A percentile compares a stretch with the other conserved stretches of the same genome.
phyloP scores from a whole-genome alignment of 2,113 vertebrate species.

The Callionymus lyra region DNA sequence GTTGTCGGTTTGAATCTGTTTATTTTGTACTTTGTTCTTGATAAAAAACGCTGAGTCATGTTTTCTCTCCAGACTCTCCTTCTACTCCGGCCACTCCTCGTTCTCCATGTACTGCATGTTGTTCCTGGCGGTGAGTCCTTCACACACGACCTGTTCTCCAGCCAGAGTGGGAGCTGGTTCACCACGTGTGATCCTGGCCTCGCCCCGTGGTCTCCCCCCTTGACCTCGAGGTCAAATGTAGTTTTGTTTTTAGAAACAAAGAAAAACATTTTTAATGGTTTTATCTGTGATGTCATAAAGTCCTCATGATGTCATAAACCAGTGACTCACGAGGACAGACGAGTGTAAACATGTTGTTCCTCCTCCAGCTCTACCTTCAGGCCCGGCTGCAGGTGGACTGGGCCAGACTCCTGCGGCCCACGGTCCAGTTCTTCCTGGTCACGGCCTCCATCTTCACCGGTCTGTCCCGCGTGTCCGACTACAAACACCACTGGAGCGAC shows the following conservation, averaged over 20 bases:
- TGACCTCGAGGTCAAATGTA: too few species aligned
- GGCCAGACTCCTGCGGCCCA: slow-evolving; percentile 88
- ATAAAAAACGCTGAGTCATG: background rate
- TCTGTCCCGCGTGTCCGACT: slow-evolving; percentile 90
- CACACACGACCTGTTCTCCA: too few species aligned
- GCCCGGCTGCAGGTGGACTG: slow-evolving; percentile 82
- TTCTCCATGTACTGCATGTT: slow-evolving; percentile 98
- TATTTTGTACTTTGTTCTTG: too few species aligned
- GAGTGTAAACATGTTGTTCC: background rate
- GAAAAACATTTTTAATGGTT: too few species aligned
- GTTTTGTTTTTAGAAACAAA: too few species aligned
- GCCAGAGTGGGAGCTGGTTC: too few species aligned
- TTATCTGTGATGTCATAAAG: too few species aligned
- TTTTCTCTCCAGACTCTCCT: slow-evolving; percentile 73
- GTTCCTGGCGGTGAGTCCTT: slow-evolving; percentile 82
- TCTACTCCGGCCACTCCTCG: slow-evolving; percentile 93
- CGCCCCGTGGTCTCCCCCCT: too few species aligned
- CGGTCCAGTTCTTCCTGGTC: slow-evolving; percentile 85
- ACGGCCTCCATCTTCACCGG: slow-evolving; percentile 82
- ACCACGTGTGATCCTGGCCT: too few species aligned
- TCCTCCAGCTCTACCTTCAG: slow-evolving; percentile 85
- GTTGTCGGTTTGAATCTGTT: too few species aligned
- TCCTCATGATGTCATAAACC: too few species aligned
- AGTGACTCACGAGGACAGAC: too few species aligned
- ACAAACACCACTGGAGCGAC: slow-evolving; percentile 97